Conservation (phyloP, 1,140 invertebrate genomes). For the Varroa destructor region DNA sequence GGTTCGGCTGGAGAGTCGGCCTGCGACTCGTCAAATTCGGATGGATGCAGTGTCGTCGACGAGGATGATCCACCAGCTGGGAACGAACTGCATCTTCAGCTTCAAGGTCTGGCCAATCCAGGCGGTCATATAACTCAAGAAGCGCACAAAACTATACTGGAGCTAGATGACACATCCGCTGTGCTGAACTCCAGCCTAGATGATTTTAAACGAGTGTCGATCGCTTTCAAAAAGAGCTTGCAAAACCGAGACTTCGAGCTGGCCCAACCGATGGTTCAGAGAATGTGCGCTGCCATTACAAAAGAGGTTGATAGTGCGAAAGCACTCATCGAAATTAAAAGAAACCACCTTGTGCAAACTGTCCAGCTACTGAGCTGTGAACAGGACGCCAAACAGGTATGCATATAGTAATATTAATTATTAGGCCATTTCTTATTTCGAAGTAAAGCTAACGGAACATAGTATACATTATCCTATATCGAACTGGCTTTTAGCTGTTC, state of each 20-base stretch:
- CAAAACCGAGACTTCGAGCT: conserved; percentile 20
- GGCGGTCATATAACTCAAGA: conserved; percentile 5
- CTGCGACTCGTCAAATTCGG: conserved; percentile 23
- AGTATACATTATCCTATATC: too few species aligned
- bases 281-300: conserved; percentile 6
- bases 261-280: conserved; percentile 18
- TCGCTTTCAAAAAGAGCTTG: conserved; percentile 16
- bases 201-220: conserved; percentile 16
- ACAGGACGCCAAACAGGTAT: conserved; percentile 22
- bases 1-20: conserved; percentile 10
- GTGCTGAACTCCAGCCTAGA: neutral
- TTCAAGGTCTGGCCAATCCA: neutral
- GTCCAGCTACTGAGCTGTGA: conserved; percentile 24
- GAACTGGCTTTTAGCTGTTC: too few species aligned
- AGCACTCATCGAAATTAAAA: conserved; percentile 19
- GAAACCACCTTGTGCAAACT: conserved; percentile 25
- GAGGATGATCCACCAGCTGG: neutral
- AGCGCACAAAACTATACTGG: conserved; percentile 17
- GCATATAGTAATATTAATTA: neutral
- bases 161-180: conserved; percentile 10
- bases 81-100: too few species aligned
- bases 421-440: too few species aligned
- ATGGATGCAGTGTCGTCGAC: conserved; percentile 23
- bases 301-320: conserved; percentile 6
- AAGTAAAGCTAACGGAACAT: too few species aligned